Conservation (phyloP, 30 jellyfish, hydroid and myxozoan genomes). For the Mastigias papua region DNA sequence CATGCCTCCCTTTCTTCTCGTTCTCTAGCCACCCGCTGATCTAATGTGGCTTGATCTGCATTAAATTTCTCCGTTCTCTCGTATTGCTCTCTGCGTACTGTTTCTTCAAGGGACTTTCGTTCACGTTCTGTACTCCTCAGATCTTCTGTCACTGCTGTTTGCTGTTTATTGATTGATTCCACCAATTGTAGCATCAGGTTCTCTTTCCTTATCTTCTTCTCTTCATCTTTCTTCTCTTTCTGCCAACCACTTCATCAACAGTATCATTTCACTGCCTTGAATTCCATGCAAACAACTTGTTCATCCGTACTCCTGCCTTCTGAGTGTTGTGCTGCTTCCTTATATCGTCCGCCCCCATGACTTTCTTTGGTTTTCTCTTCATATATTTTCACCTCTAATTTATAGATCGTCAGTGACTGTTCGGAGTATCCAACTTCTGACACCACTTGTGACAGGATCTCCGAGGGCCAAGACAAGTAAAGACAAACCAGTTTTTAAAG, state of each 20-base stretch:
- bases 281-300: neutral
- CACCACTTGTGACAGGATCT: too few relatives aligned
- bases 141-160: neutral
- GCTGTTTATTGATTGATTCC: neutral
- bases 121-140: neutral
- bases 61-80: neutral
- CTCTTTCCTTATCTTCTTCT: neutral
- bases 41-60: neutral
- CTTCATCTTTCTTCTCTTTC: neutral
- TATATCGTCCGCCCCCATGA: too few relatives aligned
- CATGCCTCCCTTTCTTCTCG: slow-evolving; percentile 9
- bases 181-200: neutral
- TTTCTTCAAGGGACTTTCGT: neutral
- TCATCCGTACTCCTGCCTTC: neutral
- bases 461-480: too few relatives aligned
- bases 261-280: neutral
- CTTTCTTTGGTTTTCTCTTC: too few relatives aligned
- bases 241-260: neutral
- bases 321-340: neutral
- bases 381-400: too few relatives aligned
- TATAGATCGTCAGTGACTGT: too few relatives aligned
- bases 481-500: too few relatives aligned
- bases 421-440: too few relatives aligned
- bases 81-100: neutral
- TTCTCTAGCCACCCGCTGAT: neutral